Evolutionary conservation across 2,113 vertebrate species (phyloP).

Genomic region (Centropus bengalensis): DNA sequence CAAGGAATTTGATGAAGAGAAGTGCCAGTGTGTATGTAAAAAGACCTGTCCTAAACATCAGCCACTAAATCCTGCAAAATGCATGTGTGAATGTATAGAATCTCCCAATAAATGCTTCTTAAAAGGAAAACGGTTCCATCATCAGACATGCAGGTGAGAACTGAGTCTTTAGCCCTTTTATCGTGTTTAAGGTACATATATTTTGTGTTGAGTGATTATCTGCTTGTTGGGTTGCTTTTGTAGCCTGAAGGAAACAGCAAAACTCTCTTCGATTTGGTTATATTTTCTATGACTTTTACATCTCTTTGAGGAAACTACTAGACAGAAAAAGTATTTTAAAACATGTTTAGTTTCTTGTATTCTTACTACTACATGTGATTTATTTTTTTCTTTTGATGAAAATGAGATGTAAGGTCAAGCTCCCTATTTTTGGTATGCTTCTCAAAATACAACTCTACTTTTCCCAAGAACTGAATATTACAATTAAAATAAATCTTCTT

Average conservation of each 20-base stretch:
- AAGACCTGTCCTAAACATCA: conserved; percentile 88
- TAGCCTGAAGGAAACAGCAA: not conserved
- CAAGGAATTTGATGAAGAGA: conserved; percentile 87
- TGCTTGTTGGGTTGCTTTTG: not conserved
- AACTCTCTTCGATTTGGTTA: not conserved
- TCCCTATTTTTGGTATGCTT: not conserved
- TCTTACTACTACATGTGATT: not conserved
- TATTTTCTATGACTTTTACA: not conserved
- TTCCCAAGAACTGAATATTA: not conserved
- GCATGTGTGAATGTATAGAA: conserved; percentile 92
- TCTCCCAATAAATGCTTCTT: conserved; percentile 92
- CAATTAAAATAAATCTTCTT: not conserved
- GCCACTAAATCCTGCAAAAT: conserved; percentile 89
- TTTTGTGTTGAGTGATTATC: not conserved
- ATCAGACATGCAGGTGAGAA: conserved; percentile 91
- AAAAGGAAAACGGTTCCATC: conserved; percentile 90
- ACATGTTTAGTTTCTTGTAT: not conserved
- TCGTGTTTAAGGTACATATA: not conserved
- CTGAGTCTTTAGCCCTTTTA: not conserved
- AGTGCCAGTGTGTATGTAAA: conserved; percentile 88
- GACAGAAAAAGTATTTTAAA: not conserved
- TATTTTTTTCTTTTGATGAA: not conserved
- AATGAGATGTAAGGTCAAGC: not conserved
- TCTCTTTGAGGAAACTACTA: not conserved
- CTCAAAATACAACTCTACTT: not conserved